Evolutionary conservation across 2,113 vertebrate genomes (phyloP).

Genomic region (Ictalurus punctatus): DNA sequence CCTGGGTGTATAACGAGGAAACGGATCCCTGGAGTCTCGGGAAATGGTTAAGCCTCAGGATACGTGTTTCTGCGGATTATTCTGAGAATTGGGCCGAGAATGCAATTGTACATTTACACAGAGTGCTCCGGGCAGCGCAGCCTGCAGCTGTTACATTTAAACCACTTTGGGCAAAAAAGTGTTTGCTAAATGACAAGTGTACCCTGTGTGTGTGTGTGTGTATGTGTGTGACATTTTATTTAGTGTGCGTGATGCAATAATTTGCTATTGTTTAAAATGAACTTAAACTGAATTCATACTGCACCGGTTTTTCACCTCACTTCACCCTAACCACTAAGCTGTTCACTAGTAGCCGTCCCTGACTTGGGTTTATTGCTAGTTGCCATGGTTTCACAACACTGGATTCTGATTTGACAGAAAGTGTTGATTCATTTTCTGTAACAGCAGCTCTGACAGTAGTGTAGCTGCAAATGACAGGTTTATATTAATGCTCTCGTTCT

Average conservation of each 20-base stretch:
- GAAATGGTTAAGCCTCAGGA: not conserved
- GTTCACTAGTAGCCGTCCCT: not conserved
- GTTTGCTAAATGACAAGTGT: not conserved
- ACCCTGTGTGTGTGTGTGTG: conserved; percentile 2
- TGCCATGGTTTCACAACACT: not conserved
- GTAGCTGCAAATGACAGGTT: not conserved
- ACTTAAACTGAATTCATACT: not conserved
- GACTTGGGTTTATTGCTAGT: not conserved
- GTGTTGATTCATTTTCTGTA: not conserved
- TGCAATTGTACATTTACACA: not conserved
- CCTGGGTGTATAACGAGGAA: not conserved
- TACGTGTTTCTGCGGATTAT: not conserved
- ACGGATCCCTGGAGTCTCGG: not conserved
- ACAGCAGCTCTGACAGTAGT: not conserved
- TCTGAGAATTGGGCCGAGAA: not conserved
- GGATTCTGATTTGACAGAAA: not conserved
- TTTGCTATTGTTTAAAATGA: not conserved
- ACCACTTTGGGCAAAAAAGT: not conserved
- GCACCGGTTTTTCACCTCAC: not conserved
- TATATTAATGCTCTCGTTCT: not conserved
- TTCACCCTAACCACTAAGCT: not conserved
- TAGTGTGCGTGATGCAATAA: not conserved
- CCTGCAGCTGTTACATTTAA: not conserved
- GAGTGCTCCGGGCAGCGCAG: not conserved
- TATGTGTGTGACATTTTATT: not conserved